phyloP scores from a whole-genome alignment of 2,888 invertebrate species.

The Drosophila antonietae region DNA sequence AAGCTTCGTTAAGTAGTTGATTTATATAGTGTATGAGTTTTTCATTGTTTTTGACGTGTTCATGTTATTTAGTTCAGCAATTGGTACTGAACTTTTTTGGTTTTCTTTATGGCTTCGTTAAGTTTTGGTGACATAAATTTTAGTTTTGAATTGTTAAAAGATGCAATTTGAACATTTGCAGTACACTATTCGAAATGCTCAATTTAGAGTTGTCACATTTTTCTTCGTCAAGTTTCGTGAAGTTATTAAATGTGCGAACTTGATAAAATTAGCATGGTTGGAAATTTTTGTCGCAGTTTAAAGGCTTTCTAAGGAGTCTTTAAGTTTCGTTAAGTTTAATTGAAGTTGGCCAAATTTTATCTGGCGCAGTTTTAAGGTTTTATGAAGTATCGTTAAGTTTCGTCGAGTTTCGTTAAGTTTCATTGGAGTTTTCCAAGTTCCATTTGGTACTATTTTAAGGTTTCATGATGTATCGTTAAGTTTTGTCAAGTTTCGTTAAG shows the following conservation, averaged over 20 bases:
- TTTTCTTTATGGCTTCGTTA: conserved; percentile 9
- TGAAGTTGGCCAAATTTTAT: no score
- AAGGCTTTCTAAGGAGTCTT: not conserved
- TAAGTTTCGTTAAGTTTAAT: no score
- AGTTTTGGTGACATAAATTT: not conserved
- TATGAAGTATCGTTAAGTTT: no score
- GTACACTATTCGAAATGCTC: no score
- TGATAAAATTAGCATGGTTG: not conserved
- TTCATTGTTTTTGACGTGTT: not conserved
- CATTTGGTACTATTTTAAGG: no score
- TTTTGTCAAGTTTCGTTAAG: no score
- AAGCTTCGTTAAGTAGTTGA: conserved; percentile 37
- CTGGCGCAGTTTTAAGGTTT: not conserved
- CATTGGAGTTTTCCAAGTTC: no score
- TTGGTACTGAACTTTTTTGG: no score
- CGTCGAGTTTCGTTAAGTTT: no score
- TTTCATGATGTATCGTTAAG: no score
- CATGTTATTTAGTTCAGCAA: not conserved
- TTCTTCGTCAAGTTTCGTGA: conserved; percentile 3
- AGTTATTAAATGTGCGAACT: not conserved
- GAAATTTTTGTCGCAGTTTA: not conserved
- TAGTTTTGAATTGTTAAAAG: fast-evolving
- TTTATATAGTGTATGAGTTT: conserved; percentile 4
- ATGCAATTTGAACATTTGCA: no score
- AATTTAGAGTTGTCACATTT: not conserved